Evolutionary conservation across 2,888 invertebrate species (phyloP), one percentile per base, ranked within the genome.

Genomic region (Scaptomyza cyrtandrae): DNA sequence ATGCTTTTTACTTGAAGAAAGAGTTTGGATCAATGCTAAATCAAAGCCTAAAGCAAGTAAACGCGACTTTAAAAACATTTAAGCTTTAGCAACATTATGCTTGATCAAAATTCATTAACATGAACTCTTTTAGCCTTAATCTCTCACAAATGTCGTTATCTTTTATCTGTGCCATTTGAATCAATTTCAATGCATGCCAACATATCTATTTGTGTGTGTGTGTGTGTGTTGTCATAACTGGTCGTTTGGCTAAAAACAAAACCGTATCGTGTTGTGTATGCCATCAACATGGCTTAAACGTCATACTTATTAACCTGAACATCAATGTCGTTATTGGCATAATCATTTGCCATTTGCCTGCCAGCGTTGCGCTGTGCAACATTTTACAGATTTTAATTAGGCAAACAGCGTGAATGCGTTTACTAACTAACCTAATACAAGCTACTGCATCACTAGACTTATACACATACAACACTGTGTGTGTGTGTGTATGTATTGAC

Each of bases 341-440:
- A n/a, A 39, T 45, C 27, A 41, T 43, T n/a, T 55, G 54, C 33
- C 61, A 41, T 43, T 13, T 55, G 53, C 53, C 55, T 44, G 33
- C 14, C 57, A 53, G 53, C 55, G 53, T 41, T 10, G 16, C 41
- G 16, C 41, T 16, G 16, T 16, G 44, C 35, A 75, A 71, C 71
- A 76, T 75, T 75, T 79, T 64, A 53, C 55, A 57, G 48, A 69
- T 76, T 72, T 53, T 85, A 69, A 82, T 88, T 75, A 63, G 63
- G 66, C 61, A 79, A 79, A 62, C 81, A 61, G 55, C 48, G 55
- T 52, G 46, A 13, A 53, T 27, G 24, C 52, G 58, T 37, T 58
- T 63, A 44, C 58, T 48, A 54, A 66, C 54, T 59, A 50, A 55
- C 54, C 41, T 43, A 67, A 45, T 59, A 55, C 16, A 29, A 54